Conservation (phyloP, 2,888 invertebrate genomes). For the Steromphala cineraria region DNA sequence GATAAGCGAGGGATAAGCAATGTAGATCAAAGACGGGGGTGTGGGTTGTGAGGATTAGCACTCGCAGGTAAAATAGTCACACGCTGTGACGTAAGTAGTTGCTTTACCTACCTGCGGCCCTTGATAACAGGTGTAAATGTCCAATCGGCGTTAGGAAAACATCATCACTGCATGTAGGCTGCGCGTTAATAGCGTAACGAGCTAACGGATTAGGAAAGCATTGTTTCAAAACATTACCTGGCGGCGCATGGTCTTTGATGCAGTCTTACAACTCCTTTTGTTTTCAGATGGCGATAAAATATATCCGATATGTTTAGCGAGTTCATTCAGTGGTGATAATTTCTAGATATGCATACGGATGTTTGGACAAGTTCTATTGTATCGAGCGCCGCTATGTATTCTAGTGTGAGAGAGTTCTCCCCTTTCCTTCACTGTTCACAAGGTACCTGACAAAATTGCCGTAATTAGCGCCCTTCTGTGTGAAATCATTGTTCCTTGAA, state of each 20-base stretch:
- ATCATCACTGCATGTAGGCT: neutral
- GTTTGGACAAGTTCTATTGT: conserved; percentile 7
- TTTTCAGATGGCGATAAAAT: neutral
- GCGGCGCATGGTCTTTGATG: neutral
- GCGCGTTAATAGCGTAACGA: neutral
- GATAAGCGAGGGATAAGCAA: neutral
- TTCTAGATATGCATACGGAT: conserved; percentile 15
- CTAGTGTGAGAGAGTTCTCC: neutral
- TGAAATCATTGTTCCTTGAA: no score
- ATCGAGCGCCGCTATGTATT: neutral
- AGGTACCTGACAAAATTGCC: no score
- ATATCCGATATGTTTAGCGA: conserved; percentile 8
- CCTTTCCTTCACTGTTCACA: no score
- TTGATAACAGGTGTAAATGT: neutral
- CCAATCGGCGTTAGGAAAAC: neutral
- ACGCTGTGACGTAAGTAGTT: conserved; percentile 14
- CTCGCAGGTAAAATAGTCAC: conserved; percentile 4
- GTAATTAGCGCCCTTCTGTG: no score
- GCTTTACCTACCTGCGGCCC: neutral
- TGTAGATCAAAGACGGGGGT: conserved; percentile 10
- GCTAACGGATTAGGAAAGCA: neutral
- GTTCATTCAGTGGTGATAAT: conserved; percentile 5
- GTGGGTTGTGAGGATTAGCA: conserved; percentile 4
- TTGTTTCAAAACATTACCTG: neutral
- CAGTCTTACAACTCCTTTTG: neutral